Base-by-base conservation (phyloP, 1,140 invertebrate genomes). In the Maconellicoccus hirsutus region DNA sequence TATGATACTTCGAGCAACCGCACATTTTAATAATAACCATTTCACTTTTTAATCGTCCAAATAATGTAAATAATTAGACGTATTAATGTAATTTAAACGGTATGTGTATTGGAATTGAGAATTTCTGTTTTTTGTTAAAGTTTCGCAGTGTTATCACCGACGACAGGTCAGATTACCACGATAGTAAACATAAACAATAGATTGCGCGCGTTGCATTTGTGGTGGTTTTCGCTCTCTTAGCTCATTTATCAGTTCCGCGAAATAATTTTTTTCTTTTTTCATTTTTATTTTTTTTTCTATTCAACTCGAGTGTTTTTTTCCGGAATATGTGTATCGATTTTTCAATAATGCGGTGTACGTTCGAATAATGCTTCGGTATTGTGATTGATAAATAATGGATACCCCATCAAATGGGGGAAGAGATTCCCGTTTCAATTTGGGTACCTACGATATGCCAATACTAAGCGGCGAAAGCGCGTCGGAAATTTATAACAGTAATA, bases 361-460 rank as follows among this genome's bases (percentile, higher is more conserved):
- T 70, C 22, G 70, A 23, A 71, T 69, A 33, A 61, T 72, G 69
- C 38, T 74, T 42, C 42, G 70, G 70, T 72, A 69, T 59, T 38
- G 70, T 71, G 63, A 69, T 38, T 74, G 73, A 73, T 73, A 66
- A 75, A 76, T 84, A 80, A 89, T 89, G 87, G 87, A 89, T 83
- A 84, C 85, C 79, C 86, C 89, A 82, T 76, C 77, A 70, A 86
- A 86, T 80, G 88, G 88, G 84, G 86, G 86, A 82, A 85, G 87
- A 83, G 89, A 91, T 84, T 86, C 87, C 87, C 88, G 89, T 79
- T 91, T 90, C 81, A 88, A 87, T 82, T 85, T 90, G 82, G 86
- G 87, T 79, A 91, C 91, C 59, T 70, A 70, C 22, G 70, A 72
- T 59, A 61, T 70, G 72, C 70, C 72, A 82, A 83, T 91, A 76